phyloP scores from a whole-genome alignment of 2,113 vertebrate species.

The Peucedramus taeniatus region DNA sequence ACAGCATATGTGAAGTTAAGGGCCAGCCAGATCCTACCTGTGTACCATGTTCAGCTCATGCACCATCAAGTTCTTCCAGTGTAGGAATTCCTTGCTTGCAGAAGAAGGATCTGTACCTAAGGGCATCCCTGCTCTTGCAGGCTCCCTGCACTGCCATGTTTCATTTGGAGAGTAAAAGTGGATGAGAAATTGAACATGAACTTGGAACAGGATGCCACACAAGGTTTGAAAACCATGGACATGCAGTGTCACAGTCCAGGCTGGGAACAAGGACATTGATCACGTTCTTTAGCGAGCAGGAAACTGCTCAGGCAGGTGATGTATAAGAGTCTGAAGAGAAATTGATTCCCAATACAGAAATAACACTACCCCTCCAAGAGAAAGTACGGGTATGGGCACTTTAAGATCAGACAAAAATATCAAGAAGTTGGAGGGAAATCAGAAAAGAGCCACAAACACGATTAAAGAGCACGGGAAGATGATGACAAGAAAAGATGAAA shows the following conservation, averaged over 20 bases:
- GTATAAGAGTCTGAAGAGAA: not conserved
- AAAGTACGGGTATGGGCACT: not conserved
- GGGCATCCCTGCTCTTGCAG: not conserved
- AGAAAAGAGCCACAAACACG: not conserved
- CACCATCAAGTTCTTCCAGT: not conserved
- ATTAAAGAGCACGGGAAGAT: not conserved
- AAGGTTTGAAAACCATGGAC: not conserved
- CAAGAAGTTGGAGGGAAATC: not conserved
- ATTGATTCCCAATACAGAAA: not conserved
- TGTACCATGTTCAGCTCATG: not conserved
- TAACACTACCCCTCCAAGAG: not conserved
- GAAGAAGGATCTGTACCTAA: not conserved
- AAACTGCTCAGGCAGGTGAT: not conserved
- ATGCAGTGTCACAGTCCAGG: not conserved
- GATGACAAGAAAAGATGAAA: conserved; percentile 17
- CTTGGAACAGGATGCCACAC: not conserved
- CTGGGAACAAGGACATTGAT: not conserved
- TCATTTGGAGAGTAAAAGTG: not conserved
- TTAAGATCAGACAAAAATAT: not conserved
- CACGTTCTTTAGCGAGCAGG: accelerated
- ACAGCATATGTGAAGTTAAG: not conserved
- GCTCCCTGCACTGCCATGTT: not conserved
- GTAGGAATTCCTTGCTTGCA: not conserved
- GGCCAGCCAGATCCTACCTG: accelerated
- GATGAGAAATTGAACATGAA: not conserved